Percentiles rank a stretch among this genome's conserved stretches.
These are phyloP conservation scores for Neoniphon sammara DNA, from an alignment of 2,797 vertebrate species.

Conservation along the genomic window DNA sequence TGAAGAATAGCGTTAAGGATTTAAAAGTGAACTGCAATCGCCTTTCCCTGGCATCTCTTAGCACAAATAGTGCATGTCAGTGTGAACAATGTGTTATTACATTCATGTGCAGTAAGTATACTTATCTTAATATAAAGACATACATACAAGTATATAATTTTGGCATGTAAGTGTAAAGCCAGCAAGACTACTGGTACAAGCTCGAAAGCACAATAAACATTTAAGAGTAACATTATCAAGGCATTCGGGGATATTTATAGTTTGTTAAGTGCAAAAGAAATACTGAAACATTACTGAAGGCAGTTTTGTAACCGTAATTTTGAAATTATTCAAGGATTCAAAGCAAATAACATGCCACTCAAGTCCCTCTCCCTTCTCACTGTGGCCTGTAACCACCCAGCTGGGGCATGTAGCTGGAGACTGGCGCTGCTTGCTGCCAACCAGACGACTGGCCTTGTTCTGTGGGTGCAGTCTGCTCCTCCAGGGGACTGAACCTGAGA, in stretches of 20 bases:
- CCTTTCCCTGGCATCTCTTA: too few species aligned
- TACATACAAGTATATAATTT: not conserved
- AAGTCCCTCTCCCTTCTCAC: slow-evolving; percentile 61
- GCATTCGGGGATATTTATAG: not conserved
- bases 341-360: not conserved
- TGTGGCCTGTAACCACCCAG: slow-evolving; percentile 91
- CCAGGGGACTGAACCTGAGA: slow-evolving; percentile 78
- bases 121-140: not conserved
- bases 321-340: slow-evolving; percentile 13
- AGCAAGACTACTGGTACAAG: slow-evolving; percentile 15
- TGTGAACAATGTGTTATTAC: slow-evolving; percentile 9
- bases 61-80: slow-evolving; percentile 14
- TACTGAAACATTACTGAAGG: too few species aligned
- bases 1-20: not conserved
- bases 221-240: slow-evolving; percentile 3
- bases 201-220: slow-evolving; percentile 15
- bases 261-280: slow-evolving; percentile 33
- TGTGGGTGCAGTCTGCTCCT: slow-evolving; percentile 69
- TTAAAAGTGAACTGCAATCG: slow-evolving; percentile 7
- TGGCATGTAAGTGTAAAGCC: slow-evolving; percentile 9
- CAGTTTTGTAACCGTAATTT: slow-evolving; percentile 13
- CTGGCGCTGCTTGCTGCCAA: slow-evolving; percentile 38
- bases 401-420: slow-evolving; percentile 88
- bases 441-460: slow-evolving; percentile 65
- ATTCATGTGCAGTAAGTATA: slow-evolving; percentile 40